Evolutionary conservation across 1,140 invertebrate species (phyloP).

Genomic region (Aradophagus sp.): DNA sequence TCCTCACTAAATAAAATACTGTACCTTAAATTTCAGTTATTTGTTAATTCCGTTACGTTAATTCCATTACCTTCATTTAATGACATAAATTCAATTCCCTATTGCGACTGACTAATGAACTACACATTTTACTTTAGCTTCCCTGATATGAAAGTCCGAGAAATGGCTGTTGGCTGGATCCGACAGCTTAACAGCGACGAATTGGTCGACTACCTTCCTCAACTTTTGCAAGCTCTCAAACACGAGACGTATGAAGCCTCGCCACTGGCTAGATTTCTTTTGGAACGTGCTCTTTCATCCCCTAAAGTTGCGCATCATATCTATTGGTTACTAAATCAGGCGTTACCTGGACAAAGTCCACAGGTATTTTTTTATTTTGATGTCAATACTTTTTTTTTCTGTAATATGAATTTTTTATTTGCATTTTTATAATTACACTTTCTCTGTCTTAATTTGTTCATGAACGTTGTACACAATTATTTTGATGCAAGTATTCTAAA

Average conservation of each 20-base stretch:
- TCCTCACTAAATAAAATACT: too few species aligned
- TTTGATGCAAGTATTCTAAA: too few species aligned
- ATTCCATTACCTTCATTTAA: too few species aligned
- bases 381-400: background rate
- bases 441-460: too few species aligned
- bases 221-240: constrained; percentile 94
- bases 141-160: constrained; percentile 90
- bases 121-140: constrained; percentile 79
- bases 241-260: constrained; percentile 95
- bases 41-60: too few species aligned
- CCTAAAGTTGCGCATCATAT: constrained; percentile 94
- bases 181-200: constrained; percentile 88
- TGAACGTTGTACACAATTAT: too few species aligned
- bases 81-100: too few species aligned
- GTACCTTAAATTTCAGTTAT: constrained; percentile 13
- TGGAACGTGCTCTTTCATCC: constrained; percentile 88
- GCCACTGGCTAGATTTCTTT: constrained; percentile 85
- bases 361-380: constrained; percentile 72
- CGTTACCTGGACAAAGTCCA: constrained; percentile 82
- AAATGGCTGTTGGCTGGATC: constrained; percentile 89
- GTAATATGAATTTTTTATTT: constrained; percentile 10
- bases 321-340: constrained; percentile 94
- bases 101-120: too few species aligned
- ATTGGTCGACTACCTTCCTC: constrained; percentile 92
- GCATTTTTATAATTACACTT: too few species aligned